These are phyloP conservation scores for Sturnus vulgaris DNA, from an alignment of 2,113 vertebrate species.

Conservation along the genomic window DNA sequence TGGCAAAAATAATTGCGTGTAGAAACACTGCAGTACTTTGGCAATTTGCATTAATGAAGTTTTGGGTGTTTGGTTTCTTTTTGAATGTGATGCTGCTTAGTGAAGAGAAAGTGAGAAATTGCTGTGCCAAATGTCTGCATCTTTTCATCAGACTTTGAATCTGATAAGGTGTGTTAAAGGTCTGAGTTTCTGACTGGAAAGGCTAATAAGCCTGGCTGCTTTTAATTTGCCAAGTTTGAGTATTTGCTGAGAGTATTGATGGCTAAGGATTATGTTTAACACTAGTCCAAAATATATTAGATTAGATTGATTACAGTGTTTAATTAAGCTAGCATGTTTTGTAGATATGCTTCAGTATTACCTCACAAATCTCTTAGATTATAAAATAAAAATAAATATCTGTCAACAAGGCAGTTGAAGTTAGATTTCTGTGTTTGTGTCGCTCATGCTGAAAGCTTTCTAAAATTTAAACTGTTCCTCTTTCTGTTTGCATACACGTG, in stretches of 20 bases:
- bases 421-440: neutral
- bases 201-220: neutral
- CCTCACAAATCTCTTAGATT: fast-evolving
- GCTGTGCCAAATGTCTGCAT: neutral
- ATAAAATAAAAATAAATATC: neutral
- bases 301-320: neutral
- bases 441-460: neutral
- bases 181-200: neutral
- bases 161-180: neutral
- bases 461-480: neutral
- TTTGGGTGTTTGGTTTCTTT: neutral
- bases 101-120: neutral
- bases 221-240: neutral
- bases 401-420: neutral
- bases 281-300: neutral
- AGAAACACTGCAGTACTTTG: neutral
- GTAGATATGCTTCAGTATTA: neutral
- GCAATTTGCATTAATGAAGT: neutral
- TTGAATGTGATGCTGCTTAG: neutral
- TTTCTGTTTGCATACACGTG: neutral
- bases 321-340: neutral
- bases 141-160: neutral
- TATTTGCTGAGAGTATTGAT: neutral
- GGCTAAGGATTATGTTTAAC: neutral
- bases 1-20: neutral